A percentile compares a stretch with the other conserved stretches of the same genome.
These are phyloP conservation scores for Corythoichthys haematopterus DNA, from an alignment of 2,113 vertebrate species.

Conservation along the genomic window DNA sequence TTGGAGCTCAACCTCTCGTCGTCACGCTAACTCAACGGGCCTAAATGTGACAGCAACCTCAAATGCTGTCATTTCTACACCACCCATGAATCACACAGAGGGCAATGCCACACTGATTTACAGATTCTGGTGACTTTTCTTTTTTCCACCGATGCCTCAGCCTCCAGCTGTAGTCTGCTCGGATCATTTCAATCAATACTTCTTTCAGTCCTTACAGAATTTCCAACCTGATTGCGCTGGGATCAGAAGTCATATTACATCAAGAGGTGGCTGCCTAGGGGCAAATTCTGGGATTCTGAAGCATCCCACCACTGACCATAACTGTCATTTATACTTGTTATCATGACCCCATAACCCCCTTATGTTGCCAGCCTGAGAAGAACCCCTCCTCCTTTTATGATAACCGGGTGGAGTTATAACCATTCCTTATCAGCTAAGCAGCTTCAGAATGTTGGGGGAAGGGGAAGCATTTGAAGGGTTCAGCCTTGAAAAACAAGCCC, in stretches of 20 bases:
- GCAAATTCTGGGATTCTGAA: constrained; percentile 20
- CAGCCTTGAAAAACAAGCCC: constrained; percentile 42
- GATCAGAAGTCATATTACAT: constrained; percentile 22
- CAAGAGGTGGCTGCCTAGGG: constrained; percentile 3
- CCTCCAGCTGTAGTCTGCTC: constrained; percentile 11
- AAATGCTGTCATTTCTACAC: constrained; percentile 52
- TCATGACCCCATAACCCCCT: constrained; percentile 34
- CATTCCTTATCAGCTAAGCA: constrained; percentile 17
- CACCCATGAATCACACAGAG: constrained; percentile 48
- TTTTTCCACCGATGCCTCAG: not conserved
- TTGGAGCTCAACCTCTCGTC: constrained; percentile 25
- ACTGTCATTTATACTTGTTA: constrained; percentile 37
- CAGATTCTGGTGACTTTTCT: constrained; percentile 19
- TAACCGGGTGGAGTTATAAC: not conserved
- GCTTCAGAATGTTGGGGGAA: constrained; percentile 16
- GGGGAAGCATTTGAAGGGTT: not conserved
- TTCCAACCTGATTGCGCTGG: constrained; percentile 19
- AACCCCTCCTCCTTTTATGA: not conserved
- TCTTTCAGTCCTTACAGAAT: constrained; percentile 14
- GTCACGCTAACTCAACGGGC: constrained; percentile 49
- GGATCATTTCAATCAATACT: constrained; percentile 32
- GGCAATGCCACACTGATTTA: constrained; percentile 36
- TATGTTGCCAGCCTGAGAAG: constrained; percentile 15
- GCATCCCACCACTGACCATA: constrained; percentile 17
- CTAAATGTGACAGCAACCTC: constrained; percentile 39